Conservation (phyloP, 2,797 vertebrate species). For the Spea hammondii region DNA sequence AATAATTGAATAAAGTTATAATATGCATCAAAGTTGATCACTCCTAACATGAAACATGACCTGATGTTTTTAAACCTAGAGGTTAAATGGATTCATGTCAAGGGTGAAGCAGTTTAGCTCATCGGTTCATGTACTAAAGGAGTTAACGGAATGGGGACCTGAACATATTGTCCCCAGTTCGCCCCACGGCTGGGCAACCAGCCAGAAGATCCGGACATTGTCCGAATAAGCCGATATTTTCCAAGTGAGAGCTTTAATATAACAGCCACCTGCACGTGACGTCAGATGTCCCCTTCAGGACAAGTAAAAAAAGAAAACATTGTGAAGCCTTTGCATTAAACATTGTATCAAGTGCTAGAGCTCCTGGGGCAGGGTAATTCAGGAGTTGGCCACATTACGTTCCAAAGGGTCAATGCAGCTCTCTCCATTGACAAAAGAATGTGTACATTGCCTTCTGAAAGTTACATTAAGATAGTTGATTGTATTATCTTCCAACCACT, state of each 20-base stretch:
- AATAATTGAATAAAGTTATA: too few relatives aligned
- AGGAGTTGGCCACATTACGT: neutral
- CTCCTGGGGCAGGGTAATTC: neutral
- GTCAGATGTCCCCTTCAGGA: neutral
- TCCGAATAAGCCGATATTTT: conserved; percentile 30
- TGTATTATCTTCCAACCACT: too few relatives aligned
- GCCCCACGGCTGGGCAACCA: conserved; percentile 13
- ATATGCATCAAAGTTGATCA: too few relatives aligned
- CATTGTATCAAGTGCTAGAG: neutral
- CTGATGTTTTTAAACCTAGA: too few relatives aligned
- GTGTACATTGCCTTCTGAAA: too few relatives aligned
- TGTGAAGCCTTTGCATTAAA: neutral
- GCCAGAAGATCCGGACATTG: conserved; percentile 31
- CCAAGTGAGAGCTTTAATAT: conserved; percentile 30
- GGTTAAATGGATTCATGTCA: too few relatives aligned
- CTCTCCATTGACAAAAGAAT: too few relatives aligned
- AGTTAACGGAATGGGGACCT: conserved; percentile 17
- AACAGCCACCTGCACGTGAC: conserved; percentile 21
- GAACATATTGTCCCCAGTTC: conserved; percentile 11
- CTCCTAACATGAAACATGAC: too few relatives aligned
- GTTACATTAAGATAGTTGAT: too few relatives aligned
- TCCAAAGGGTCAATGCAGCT: too few relatives aligned
- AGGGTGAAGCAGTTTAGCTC: neutral
- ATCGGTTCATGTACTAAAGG: neutral
- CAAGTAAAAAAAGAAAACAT: neutral